Percentiles rank a stretch among this genome's conserved stretches.
Conservation (phyloP, 2,888 invertebrate genomes). For the Linyphia triangularis region DNA sequence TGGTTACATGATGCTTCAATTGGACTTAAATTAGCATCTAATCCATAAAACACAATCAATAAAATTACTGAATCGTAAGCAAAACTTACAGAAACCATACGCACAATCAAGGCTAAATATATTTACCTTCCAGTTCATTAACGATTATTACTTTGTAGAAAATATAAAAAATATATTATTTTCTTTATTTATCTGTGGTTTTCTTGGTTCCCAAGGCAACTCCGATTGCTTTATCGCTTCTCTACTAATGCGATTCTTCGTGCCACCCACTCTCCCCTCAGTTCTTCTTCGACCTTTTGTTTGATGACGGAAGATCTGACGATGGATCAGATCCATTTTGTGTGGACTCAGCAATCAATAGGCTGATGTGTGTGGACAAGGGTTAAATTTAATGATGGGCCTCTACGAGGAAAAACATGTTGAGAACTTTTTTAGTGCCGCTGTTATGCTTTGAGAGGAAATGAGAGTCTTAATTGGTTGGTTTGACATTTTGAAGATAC, state of each 20-base stretch:
- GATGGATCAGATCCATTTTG: slow-evolving; percentile 20
- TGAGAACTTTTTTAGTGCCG: neutral
- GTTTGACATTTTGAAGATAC: no score
- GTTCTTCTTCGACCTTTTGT: slow-evolving; percentile 7
- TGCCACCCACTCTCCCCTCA: neutral
- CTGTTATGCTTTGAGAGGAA: neutral
- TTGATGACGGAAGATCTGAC: slow-evolving; percentile 33
- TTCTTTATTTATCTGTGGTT: slow-evolving; percentile 12
- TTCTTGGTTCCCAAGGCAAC: slow-evolving; percentile 16
- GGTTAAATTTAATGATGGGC: slow-evolving; percentile 31
- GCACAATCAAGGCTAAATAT: no score
- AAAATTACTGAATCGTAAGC: no score
- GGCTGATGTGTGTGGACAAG: neutral
- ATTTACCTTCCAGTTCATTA: no score
- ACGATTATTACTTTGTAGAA: no score
- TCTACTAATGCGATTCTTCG: neutral
- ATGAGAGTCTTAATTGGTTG: neutral
- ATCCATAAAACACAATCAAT: no score
- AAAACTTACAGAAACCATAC: no score
- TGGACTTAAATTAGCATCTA: no score
- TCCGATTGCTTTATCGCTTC: slow-evolving; percentile 26
- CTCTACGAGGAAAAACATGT: slow-evolving; percentile 1
- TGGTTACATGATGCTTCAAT: no score
- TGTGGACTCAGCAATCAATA: slow-evolving; percentile 30
- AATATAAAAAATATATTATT: no score